Evolutionary conservation across 1,140 invertebrate species (phyloP).

Genomic region (Stenopsyche tienmushanensis): DNA sequence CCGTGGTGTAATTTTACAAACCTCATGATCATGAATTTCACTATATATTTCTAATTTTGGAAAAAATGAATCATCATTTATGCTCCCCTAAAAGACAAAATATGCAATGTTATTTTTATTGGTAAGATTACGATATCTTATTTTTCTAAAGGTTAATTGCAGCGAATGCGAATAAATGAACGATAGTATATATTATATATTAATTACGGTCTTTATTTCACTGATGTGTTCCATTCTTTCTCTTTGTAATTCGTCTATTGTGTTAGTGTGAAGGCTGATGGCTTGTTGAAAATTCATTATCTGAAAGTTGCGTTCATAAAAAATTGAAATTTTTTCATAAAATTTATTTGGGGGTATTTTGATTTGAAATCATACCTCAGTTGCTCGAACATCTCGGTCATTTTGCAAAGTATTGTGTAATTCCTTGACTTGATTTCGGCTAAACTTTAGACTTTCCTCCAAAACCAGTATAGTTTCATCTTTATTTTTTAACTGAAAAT

Average conservation of each 20-base stretch:
- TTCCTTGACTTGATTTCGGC: conserved; percentile 15
- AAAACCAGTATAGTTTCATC: conserved; percentile 25
- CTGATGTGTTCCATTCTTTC: conserved; percentile 17
- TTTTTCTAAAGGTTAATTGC: too few species aligned
- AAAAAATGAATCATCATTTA: too few species aligned
- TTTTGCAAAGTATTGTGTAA: conserved; percentile 19
- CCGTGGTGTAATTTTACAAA: too few species aligned
- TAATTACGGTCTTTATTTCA: too few species aligned
- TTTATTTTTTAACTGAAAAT: conserved; percentile 29
- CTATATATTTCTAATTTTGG: too few species aligned
- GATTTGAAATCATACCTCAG: conserved; percentile 13
- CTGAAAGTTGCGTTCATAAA: conserved; percentile 3
- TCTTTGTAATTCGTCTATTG: conserved; percentile 30
- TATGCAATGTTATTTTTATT: too few species aligned
- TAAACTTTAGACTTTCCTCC: conserved; percentile 26
- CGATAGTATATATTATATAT: too few species aligned
- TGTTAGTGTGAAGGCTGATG: conserved; percentile 24
- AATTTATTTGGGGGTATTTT: neutral
- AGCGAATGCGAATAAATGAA: too few species aligned
- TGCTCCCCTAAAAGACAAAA: too few species aligned
- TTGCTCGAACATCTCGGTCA: conserved; percentile 23
- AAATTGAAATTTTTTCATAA: neutral
- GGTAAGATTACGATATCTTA: too few species aligned
- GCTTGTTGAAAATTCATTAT: conserved; percentile 27
- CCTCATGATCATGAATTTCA: too few species aligned